Evolutionary conservation across 1,140 invertebrate genomes (phyloP).

Genomic region (Megalopta genalis): DNA sequence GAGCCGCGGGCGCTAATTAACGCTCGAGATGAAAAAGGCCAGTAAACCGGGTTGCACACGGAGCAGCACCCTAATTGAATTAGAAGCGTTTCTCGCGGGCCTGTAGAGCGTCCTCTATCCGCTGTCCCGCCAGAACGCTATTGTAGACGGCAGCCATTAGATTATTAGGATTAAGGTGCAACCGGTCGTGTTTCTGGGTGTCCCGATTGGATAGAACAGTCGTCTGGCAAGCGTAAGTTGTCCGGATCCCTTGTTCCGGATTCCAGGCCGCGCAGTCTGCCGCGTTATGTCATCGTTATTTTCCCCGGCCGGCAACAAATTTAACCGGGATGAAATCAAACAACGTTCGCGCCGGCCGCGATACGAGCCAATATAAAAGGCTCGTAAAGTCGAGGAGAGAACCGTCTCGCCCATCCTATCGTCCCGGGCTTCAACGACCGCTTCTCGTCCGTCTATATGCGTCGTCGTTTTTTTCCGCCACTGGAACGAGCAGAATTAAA

Average conservation of each 20-base stretch:
- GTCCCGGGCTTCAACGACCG: too few relatives aligned
- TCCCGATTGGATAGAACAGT: neutral
- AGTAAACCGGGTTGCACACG: too few relatives aligned
- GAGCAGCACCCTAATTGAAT: too few relatives aligned
- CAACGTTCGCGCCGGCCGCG: neutral
- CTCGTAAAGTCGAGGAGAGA: neutral
- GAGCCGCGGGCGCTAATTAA: neutral
- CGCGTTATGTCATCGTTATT: neutral
- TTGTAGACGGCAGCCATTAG: conserved; percentile 9
- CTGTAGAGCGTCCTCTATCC: neutral
- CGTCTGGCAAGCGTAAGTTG: neutral
- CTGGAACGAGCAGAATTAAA: too few relatives aligned
- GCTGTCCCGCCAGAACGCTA: neutral
- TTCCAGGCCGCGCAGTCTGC: neutral
- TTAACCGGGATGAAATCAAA: neutral
- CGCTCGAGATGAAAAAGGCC: neutral
- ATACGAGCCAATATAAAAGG: conserved; percentile 1
- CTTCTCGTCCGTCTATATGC: too few relatives aligned
- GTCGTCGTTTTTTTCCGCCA: too few relatives aligned
- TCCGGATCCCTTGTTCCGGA: neutral
- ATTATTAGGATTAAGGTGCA: conserved; percentile 18
- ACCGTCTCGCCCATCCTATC: too few relatives aligned
- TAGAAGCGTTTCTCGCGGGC: neutral
- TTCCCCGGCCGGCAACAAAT: neutral
- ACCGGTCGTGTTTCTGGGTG: neutral